phyloP scores from a whole-genome alignment of 1,140 invertebrate genomes.

The Bemisia tabaci region DNA sequence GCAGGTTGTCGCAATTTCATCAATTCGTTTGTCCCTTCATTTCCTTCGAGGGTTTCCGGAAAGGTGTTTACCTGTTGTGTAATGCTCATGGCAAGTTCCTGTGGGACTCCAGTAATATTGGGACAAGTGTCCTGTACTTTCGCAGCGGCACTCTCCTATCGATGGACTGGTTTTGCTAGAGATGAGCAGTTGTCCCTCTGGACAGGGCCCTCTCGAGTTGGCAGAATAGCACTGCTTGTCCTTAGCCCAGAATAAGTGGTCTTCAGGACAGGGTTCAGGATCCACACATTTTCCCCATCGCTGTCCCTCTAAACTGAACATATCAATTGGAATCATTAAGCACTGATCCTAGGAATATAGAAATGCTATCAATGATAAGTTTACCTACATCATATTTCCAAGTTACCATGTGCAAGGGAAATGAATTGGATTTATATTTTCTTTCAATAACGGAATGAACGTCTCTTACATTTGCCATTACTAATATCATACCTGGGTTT shows the following conservation, averaged over 20 bases:
- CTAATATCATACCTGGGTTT: no score
- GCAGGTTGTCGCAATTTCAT: no score
- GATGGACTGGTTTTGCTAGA: constrained; percentile 3
- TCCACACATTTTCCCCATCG: constrained; percentile 53
- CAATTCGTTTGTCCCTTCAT: no score
- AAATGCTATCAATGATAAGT: no score
- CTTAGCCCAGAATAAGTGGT: constrained; percentile 52
- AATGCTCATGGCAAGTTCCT: constrained; percentile 57
- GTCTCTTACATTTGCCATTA: no score
- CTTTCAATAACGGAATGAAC: no score
- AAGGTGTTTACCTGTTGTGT: constrained; percentile 34
- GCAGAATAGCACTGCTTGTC: constrained; percentile 54
- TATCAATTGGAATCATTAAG: background rate
- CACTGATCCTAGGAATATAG: no score
- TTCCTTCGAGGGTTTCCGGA: no score
- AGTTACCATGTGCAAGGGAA: no score
- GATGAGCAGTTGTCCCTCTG: constrained; percentile 47
- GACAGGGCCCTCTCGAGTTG: constrained; percentile 54
- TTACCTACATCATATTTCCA: no score
- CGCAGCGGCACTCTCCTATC: constrained; percentile 21
- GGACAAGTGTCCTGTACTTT: constrained; percentile 14
- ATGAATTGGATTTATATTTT: no score
- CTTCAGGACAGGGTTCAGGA: constrained; percentile 41
- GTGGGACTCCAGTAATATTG: constrained; percentile 19
- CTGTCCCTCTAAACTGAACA: constrained; percentile 19